phyloP scores from a whole-genome alignment of 1,140 invertebrate species.

The Drosophila aff. region DNA sequence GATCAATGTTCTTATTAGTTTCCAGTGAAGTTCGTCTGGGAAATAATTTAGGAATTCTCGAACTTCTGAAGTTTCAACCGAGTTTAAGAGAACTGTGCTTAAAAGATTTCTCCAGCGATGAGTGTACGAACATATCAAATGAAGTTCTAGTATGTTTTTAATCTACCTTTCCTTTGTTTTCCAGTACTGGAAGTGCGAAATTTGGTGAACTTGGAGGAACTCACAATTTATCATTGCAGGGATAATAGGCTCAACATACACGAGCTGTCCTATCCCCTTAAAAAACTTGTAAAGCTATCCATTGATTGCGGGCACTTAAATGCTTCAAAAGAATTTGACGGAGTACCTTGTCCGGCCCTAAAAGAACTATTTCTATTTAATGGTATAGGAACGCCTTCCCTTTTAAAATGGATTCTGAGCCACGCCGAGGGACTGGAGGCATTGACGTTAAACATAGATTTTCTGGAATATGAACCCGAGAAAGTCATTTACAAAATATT shows the following conservation, averaged over 20 bases:
- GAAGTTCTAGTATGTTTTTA: not conserved
- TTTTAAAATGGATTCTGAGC: too few relatives aligned
- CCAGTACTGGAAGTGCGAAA: not conserved
- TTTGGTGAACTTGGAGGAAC: not conserved
- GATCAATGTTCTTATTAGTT: not conserved
- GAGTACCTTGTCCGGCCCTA: not conserved
- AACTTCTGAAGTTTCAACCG: not conserved
- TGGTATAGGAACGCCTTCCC: too few relatives aligned
- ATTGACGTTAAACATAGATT: too few relatives aligned
- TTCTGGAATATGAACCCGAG: too few relatives aligned
- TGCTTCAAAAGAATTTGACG: not conserved
- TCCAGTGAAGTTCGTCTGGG: too few relatives aligned
- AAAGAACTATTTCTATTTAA: not conserved
- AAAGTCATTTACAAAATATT: too few relatives aligned
- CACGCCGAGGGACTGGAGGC: too few relatives aligned
- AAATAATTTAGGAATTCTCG: not conserved
- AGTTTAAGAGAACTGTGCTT: not conserved
- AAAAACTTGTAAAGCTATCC: not conserved
- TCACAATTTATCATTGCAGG: accelerated
- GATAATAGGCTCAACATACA: not conserved
- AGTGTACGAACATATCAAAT: not conserved
- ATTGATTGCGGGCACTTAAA: too few relatives aligned
- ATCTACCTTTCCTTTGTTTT: not conserved
- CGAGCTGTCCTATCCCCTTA: not conserved
- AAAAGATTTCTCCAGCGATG: accelerated